Evolutionary conservation across 2,888 invertebrate species (phyloP).

Genomic region (Drosophila formosana): DNA sequence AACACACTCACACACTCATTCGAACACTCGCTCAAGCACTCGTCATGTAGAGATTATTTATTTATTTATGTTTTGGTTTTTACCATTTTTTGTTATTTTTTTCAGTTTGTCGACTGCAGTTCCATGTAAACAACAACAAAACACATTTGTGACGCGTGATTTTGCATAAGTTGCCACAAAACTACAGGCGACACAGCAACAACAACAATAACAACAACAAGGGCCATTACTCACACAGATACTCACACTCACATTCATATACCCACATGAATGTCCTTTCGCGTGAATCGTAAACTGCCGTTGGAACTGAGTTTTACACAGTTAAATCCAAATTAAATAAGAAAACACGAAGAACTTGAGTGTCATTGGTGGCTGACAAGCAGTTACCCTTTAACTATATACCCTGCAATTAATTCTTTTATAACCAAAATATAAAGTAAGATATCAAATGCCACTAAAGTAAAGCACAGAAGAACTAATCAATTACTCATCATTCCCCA

Average conservation of each 20-base stretch:
- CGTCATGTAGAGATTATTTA: constrained; percentile 47
- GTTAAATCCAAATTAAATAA: constrained; percentile 15
- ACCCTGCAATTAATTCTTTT: not conserved
- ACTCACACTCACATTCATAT: not conserved
- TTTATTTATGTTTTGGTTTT: constrained; percentile 37
- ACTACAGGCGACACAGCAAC: constrained; percentile 23
- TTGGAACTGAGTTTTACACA: constrained; percentile 19
- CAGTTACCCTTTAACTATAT: constrained; percentile 5
- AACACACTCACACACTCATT: constrained; percentile 17
- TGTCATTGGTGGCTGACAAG: not conserved
- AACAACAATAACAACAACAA: constrained; percentile 37
- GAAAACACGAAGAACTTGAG: not conserved
- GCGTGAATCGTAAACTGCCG: constrained; percentile 25
- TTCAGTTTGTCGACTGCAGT: constrained; percentile 57
- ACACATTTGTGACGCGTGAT: constrained; percentile 81
- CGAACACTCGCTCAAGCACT: not conserved
- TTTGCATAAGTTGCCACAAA: constrained; percentile 77
- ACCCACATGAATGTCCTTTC: constrained; percentile 25
- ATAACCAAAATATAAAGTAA: not conserved
- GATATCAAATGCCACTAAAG: too few species aligned
- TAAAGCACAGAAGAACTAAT: too few species aligned
- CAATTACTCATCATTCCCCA: too few species aligned
- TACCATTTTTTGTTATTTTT: constrained; percentile 22
- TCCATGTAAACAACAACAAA: constrained; percentile 80
- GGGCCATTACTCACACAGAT: constrained; percentile 15